Base-by-base conservation (phyloP, 1,140 invertebrate genomes). In the Cataglyphis hispanica region DNA sequence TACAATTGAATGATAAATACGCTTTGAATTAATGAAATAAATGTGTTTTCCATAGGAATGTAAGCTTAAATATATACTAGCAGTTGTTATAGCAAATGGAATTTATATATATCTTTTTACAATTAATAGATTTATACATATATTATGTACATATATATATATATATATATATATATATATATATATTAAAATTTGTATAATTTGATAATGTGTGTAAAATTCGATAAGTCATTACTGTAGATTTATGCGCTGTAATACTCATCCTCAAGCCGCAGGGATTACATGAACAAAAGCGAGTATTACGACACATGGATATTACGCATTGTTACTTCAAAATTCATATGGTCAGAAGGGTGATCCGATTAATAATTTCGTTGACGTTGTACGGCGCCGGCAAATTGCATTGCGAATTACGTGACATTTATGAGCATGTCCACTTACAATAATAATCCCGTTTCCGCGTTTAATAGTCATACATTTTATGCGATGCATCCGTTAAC, bases 301-400 rank as follows among this genome's bases (percentile, higher is more conserved):
- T 81, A 81, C 77, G 66, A 16, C 50, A 25, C 3, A 34, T 76
- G 40, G 50, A 81, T 86, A 85, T 85, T 85, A 88, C 43, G 60
- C 58, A 86, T 88, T 86, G 88, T 89, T 89, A 86, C 85, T 89
- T 89, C 81, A 89, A 86, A 86, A 89, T 89, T 89, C 88, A 88
- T 89, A 88, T 53, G 70, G 84, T 89, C 70, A 86, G 53, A 60
- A 81, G 58, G 58, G 27, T 69, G 13, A 66, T 60, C 77, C 76
- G 88, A 87, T 89, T 89, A 89, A 85, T 86, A 84, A 89, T 88
- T 89, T 86, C 56, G 80, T 77, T 34, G 78, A 63, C 75, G 64
- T 43, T 76, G 53, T 50, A 46, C 84, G n/a, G 58, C 50, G 16
- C 56, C 40, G 27, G 87, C 87, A 76, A 89, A 88, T 89, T 81